Evolutionary conservation across 2,888 invertebrate species (phyloP).

Genomic region (Drosophila barbarae): DNA sequence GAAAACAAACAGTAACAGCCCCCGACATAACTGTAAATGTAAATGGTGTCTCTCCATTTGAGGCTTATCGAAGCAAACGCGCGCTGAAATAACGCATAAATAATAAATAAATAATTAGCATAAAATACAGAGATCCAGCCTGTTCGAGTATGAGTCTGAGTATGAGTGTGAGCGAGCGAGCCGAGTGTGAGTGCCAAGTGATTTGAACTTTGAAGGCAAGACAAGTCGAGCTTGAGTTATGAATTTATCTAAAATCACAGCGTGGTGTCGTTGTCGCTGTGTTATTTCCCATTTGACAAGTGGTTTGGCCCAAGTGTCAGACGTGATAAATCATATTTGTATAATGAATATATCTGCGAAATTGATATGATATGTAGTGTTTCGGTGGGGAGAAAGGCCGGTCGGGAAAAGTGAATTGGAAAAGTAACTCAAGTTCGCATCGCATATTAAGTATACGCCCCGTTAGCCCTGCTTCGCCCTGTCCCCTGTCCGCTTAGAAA

Average conservation of each 20-base stretch:
- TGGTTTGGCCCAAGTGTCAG: constrained; percentile 74
- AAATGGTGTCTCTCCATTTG: constrained; percentile 68
- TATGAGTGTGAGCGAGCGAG: constrained; percentile 10
- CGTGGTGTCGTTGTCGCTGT: constrained; percentile 63
- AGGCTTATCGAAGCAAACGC: constrained; percentile 69
- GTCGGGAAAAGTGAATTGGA: constrained; percentile 36
- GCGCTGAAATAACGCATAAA: constrained; percentile 72
- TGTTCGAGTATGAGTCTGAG: constrained; percentile 8
- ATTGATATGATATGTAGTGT: constrained; percentile 34
- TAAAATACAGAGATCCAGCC: constrained; percentile 37
- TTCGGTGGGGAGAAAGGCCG: constrained; percentile 48
- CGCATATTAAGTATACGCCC: constrained; percentile 54
- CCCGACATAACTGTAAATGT: constrained; percentile 64
- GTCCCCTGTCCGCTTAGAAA: neutral
- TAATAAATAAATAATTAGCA: constrained; percentile 73
- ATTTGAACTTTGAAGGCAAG: constrained; percentile 76
- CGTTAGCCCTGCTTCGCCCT: constrained; percentile 19
- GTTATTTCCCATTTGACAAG: constrained; percentile 66
- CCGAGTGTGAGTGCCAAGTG: constrained; percentile 58
- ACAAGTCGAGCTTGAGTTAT: constrained; percentile 71
- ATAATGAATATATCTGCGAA: constrained; percentile 42
- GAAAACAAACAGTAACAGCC: constrained; percentile 40
- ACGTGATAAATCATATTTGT: constrained; percentile 66
- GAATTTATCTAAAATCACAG: constrained; percentile 74
- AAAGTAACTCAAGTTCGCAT: constrained; percentile 25